Evolutionary conservation across 2,797 vertebrate species (phyloP), one percentile per base, ranked within the genome.

Genomic region (Darevskia mixta): DNA sequence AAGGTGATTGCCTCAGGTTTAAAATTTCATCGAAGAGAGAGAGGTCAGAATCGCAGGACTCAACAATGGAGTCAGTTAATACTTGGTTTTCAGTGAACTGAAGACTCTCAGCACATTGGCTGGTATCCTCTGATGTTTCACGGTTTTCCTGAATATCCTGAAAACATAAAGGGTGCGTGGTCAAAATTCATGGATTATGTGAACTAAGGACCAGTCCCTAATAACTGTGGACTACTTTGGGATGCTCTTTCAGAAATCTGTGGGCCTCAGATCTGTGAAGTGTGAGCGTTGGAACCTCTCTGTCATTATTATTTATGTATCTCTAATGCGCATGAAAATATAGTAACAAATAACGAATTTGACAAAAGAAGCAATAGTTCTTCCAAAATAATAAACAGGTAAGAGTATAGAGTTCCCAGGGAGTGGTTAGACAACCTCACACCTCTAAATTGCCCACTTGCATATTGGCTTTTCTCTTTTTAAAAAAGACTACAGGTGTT

Each of bases 111-210:
- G 3, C 0, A 25, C 85, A 3, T 5, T 79, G 61, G 61, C 35
- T 0, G 2, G 23, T 3, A 43, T 45, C 88, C 0, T 43, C 87
- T n/a, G 79, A 87, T 0, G 4, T 4, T 73, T 83, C 83, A 88
- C 38, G 1, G 43, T 25, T 73, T 72, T 73, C 38, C 1, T 18
- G 76, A 32, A 66, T 2, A 29, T 13, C 86, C 97, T 97, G 94
- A 67, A 88, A 91, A 58, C n/a, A 80, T 4, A 43, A 32, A 45
- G 2, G 64, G 18, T 49, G 82, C 3, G 0, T 73, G 35, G 8
- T 73, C 72, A 73, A 73, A 72, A 83, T 86, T 35, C 45, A 32
- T 84, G 27, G 8, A 25, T 69, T 87, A 5, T 1, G 1, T 13
- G 11, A n/a, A 32, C 43, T 35, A 61, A 55, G 71, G 80, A 35